Percentiles rank a stretch among this genome's conserved stretches.
phyloP scores from a whole-genome alignment of 2,888 invertebrate species.

The Anorthoa munda region DNA sequence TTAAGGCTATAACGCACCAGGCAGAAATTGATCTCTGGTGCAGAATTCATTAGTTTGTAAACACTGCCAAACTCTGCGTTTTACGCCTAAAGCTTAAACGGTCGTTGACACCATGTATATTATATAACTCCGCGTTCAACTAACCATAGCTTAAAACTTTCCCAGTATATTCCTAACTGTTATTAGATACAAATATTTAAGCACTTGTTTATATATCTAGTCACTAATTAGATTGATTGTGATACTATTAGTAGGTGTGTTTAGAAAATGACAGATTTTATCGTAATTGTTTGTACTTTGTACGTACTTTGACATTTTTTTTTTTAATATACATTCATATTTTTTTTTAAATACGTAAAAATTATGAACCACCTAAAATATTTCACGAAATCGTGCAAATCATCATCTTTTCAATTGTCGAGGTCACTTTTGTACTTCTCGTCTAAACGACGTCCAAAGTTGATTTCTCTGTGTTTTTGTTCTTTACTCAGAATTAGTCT shows the following conservation, averaged over 20 bases:
- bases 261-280: constrained; percentile 44
- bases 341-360: not conserved
- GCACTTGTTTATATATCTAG: constrained; percentile 53
- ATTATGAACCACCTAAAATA: not conserved
- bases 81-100: not conserved
- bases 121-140: constrained; percentile 31
- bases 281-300: constrained; percentile 5
- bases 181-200: constrained; percentile 48
- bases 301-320: not conserved
- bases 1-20: not conserved
- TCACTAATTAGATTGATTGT: constrained; percentile 65
- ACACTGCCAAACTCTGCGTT: not conserved
- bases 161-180: constrained; percentile 34
- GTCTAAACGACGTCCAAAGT: not conserved
- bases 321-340: not conserved
- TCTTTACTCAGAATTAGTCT: not conserved
- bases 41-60: not conserved
- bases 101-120: constrained; percentile 11
- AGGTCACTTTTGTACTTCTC: not conserved
- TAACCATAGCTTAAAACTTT: constrained; percentile 37
- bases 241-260: constrained; percentile 63
- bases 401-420: too few species aligned
- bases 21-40: not conserved
- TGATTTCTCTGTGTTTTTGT: not conserved
- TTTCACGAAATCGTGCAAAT: too few species aligned